Conservation (phyloP, 2,113 vertebrate species). For the Plecotus auritus region DNA sequence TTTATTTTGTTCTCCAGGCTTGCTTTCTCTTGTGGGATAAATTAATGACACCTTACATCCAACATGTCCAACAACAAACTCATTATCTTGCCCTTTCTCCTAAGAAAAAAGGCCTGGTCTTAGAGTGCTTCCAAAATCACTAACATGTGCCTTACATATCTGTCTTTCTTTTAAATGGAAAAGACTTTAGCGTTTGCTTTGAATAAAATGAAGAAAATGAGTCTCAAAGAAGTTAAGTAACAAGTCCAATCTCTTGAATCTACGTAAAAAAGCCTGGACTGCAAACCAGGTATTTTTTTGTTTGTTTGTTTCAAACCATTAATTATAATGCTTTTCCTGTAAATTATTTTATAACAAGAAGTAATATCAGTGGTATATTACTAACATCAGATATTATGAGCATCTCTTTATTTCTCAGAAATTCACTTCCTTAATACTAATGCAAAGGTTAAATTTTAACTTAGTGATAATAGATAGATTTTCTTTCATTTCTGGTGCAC, state of each 20-base stretch:
- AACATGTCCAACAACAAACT: not conserved
- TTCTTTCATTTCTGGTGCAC: conserved; percentile 48
- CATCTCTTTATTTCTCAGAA: not conserved
- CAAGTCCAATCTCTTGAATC: not conserved
- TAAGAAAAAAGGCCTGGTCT: not conserved
- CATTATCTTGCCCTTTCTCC: not conserved
- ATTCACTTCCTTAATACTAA: not conserved
- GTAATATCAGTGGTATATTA: not conserved
- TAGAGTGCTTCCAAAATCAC: not conserved
- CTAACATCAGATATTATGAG: not conserved
- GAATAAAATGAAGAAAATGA: conserved; percentile 25
- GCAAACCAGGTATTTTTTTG: not conserved
- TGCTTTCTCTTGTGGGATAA: not conserved
- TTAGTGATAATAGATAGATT: not conserved
- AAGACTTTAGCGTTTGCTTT: not conserved
- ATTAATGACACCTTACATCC: not conserved
- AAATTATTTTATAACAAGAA: not conserved
- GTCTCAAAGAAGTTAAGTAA: not conserved
- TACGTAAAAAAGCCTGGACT: not conserved
- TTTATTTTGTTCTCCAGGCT: not conserved
- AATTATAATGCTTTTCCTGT: not conserved
- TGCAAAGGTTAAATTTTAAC: not conserved
- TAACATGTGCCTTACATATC: not conserved
- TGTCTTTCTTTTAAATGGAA: not conserved
- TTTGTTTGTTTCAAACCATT: not conserved